These are phyloP conservation scores for Polyommatus iphigenia DNA, from an alignment of 2,888 invertebrate species.

Conservation along the genomic window DNA sequence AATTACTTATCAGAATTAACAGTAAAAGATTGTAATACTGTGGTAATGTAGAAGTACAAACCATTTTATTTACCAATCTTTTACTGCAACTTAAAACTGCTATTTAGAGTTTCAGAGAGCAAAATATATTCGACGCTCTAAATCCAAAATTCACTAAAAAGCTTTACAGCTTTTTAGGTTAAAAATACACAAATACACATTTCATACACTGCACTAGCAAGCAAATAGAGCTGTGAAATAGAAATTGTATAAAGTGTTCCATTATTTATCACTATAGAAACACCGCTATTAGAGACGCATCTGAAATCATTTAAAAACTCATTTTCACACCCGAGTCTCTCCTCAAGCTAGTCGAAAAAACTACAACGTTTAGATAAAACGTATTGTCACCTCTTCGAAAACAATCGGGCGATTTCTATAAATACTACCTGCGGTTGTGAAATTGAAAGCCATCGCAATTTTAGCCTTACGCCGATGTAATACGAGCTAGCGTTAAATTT, in stretches of 20 bases:
- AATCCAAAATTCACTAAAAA: neutral
- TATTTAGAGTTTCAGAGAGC: neutral
- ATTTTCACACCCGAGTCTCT: slow-evolving; percentile 61
- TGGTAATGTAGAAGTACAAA: too few species aligned
- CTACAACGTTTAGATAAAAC: slow-evolving; percentile 58
- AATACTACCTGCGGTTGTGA: slow-evolving; percentile 38
- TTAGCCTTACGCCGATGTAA: slow-evolving; percentile 26
- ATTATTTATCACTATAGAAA: slow-evolving; percentile 24
- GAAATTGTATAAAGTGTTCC: slow-evolving; percentile 9
- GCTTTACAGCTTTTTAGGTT: neutral
- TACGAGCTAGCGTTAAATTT: slow-evolving; percentile 32
- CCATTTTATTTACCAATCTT: neutral
- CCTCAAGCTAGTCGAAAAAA: slow-evolving; percentile 75
- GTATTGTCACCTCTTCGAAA: slow-evolving; percentile 74
- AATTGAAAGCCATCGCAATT: neutral
- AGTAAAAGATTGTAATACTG: too few species aligned
- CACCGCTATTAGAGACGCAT: slow-evolving; percentile 46
- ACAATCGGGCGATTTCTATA: slow-evolving; percentile 69
- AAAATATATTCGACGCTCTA: neutral
- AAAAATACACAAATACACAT: neutral
- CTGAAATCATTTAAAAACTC: slow-evolving; percentile 67
- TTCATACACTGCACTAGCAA: neutral
- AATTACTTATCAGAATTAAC: too few species aligned
- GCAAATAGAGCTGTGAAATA: slow-evolving; percentile 5
- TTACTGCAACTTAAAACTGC: neutral